Evolutionary conservation across 64 coral and sea anemone species (phyloP).

Genomic region (Montipora efflorescens): DNA sequence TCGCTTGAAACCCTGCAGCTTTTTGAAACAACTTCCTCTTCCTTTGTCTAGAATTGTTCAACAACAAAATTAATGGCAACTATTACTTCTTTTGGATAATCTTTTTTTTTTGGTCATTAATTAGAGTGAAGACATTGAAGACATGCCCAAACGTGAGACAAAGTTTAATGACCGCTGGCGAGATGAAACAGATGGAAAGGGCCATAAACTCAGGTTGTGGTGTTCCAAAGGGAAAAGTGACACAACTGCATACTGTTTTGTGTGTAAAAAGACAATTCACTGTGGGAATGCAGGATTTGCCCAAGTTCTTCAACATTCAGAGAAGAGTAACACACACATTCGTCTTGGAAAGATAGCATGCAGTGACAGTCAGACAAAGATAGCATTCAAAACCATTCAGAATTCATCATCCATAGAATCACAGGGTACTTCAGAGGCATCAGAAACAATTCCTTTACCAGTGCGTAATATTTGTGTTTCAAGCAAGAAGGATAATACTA

Average conservation of each 20-base stretch:
- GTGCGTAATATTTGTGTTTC: slow-evolving; percentile 50
- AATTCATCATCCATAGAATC: slow-evolving; percentile 36
- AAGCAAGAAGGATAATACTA: slow-evolving; percentile 31
- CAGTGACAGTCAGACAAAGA: slow-evolving; percentile 58
- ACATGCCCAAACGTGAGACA: slow-evolving; percentile 28
- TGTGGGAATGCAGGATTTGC: slow-evolving; percentile 69
- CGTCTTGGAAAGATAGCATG: slow-evolving; percentile 45
- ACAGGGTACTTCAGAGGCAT: slow-evolving; percentile 42
- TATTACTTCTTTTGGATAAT: slow-evolving; percentile 12
- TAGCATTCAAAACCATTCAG: slow-evolving; percentile 61
- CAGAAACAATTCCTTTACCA: slow-evolving; percentile 33
- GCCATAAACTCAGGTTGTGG: slow-evolving; percentile 55
- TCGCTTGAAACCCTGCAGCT: slow-evolving; percentile 2
- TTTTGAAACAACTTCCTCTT: slow-evolving; percentile 13
- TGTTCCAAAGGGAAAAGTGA: slow-evolving; percentile 64
- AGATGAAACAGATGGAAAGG: slow-evolving; percentile 70
- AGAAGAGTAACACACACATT: slow-evolving; percentile 57
- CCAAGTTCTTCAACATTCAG: slow-evolving; percentile 65
- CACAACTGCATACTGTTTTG: slow-evolving; percentile 54
- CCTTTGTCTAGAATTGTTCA: slow-evolving; percentile 21
- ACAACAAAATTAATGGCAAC: slow-evolving; percentile 3
- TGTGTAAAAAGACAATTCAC: slow-evolving; percentile 65
- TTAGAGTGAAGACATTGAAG: slow-evolving; percentile 12
- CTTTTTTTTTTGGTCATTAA: slow-evolving; percentile 5
- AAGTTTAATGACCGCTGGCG: slow-evolving; percentile 66